phyloP scores from a whole-genome alignment of 2,113 vertebrate genomes.

The Istiophorus platypterus region DNA sequence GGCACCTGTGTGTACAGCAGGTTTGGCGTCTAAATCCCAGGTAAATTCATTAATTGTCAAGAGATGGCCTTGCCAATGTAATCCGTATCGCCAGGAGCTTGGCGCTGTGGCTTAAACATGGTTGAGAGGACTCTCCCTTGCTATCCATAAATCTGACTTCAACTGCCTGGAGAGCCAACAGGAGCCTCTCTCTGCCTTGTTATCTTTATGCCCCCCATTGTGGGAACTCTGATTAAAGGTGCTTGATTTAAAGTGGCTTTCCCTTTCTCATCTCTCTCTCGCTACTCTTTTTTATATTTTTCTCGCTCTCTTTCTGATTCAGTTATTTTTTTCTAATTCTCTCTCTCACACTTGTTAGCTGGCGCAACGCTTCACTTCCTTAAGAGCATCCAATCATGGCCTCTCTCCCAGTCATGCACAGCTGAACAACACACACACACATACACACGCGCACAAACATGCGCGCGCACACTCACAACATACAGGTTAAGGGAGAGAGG shows the following conservation, averaged over 20 bases:
- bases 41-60: slow-evolving; percentile 39
- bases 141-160: slow-evolving; percentile 56
- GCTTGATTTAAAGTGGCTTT: slow-evolving; percentile 69
- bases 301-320: slow-evolving; percentile 16
- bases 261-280: slow-evolving; percentile 26
- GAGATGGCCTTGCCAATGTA: slow-evolving; percentile 25
- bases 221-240: slow-evolving; percentile 68
- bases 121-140: slow-evolving; percentile 46
- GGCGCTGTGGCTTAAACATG: slow-evolving; percentile 44
- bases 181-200: slow-evolving; percentile 55
- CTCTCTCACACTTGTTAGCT: slow-evolving; percentile 18
- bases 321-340: neutral
- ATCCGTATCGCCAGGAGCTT: slow-evolving; percentile 41
- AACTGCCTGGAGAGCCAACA: slow-evolving; percentile 25
- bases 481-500: neutral
- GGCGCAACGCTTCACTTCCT: slow-evolving; percentile 48
- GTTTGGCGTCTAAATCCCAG: slow-evolving; percentile 3
- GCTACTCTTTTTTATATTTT: slow-evolving; percentile 53
- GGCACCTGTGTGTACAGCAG: slow-evolving; percentile 8
- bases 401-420: slow-evolving; percentile 27
- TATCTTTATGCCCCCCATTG: slow-evolving; percentile 68
- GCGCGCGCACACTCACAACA: neutral
- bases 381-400: slow-evolving; percentile 55
- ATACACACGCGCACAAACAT: neutral
- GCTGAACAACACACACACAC: slow-evolving; percentile 13